Base-by-base conservation (phyloP, 2,797 vertebrate genomes). In the Fratercula arctica region DNA sequence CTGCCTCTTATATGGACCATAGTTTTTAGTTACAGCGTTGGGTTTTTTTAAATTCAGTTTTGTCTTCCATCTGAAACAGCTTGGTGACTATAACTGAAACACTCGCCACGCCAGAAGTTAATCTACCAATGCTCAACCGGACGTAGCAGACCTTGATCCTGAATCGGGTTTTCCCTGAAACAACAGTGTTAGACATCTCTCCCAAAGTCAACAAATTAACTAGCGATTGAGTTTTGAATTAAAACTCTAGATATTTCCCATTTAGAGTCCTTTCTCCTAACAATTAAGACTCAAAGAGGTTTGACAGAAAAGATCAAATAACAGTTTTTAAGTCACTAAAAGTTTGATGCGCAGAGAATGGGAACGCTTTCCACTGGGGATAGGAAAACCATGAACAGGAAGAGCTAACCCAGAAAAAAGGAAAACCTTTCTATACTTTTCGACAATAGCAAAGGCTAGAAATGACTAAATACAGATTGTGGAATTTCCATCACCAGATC, bases 331-430 rank as follows among this genome's bases (percentile, higher is more conserved):
- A 61, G 16, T 64, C 45, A 41, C 21, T 50, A n/a, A 1, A 63
- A 84, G 13, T 48, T 3, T 14, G 18, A 11, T 9, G 31, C 0
- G 0, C 37, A 75, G 41, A 70, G 18, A 12, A 83, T 0, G 0
- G 25, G 45, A 79, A 59, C 3, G 29, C 23, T 29, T 84, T 54
- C 35, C 45, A 46, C 23, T 14, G 37, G 9, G 9, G 19, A 69
- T 0, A 45, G 8, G 37, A 78, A 33, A 78, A 80, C 8, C 3
- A 24, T 5, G 7, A 31, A 70, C 72, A 91, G 13, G 23, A 73
- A 26, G 33, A 85, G 18, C 12, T 41, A 0, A 0, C 24, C 37
- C 7, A n/a, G 24, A 64, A 73, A 67, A 50, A 33, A 28, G 5
- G 11, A 50, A 66, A 76, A 73, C 8, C 9, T 60, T 75, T 59